Evolutionary conservation across 2,888 invertebrate genomes (phyloP), one percentile per base, ranked within the genome.

Genomic region (Spisula subtruncata): DNA sequence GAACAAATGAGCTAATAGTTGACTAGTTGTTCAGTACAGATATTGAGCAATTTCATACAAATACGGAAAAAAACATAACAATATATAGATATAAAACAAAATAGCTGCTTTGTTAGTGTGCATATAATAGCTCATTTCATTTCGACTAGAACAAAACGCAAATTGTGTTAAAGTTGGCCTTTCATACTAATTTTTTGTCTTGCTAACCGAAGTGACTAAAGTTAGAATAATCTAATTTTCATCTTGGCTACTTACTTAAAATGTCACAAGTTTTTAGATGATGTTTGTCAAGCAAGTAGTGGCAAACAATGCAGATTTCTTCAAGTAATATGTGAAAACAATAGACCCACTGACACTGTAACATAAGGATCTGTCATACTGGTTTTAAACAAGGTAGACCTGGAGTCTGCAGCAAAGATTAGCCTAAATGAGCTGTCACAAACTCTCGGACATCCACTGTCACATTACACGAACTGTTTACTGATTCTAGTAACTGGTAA

Each of bases 141-240:
- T 80, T 85, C 35, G 54, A 80, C 48, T 35, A 32, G 20, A 85
- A 79, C 80, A 85, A 85, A 85, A 85, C 85, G 51, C 85, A 79
- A 54, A 35, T 80, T 80, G 80, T 85, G 85, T 85, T 85, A 85
- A 80, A 79, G 79, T 80, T 85, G 85, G 85, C 85, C 85, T 85
- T 85, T 85, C 48, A 51, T 75, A 20, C 29, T 32, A 25, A 29
- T 18, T 54, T 54, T 80, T 79, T 54, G 32, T 25, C 56, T 80
- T 85, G 85, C 32, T 18, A 46, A 41, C 80, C 46, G 2, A n/a
- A 79, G 79, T 85, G 85, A 85, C 85, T 85, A 85, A 85, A 85
- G 35, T 85, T 35, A 54, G 85, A 85, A 85, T 79, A 54, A 85
- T 85, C 79, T 80, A 48, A 16, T 85, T 56, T 85, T 85, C 85